A percentile compares a stretch with the other conserved stretches of the same genome.
phyloP scores from a whole-genome alignment of 2,113 vertebrate genomes.

The Aythya baeri region DNA sequence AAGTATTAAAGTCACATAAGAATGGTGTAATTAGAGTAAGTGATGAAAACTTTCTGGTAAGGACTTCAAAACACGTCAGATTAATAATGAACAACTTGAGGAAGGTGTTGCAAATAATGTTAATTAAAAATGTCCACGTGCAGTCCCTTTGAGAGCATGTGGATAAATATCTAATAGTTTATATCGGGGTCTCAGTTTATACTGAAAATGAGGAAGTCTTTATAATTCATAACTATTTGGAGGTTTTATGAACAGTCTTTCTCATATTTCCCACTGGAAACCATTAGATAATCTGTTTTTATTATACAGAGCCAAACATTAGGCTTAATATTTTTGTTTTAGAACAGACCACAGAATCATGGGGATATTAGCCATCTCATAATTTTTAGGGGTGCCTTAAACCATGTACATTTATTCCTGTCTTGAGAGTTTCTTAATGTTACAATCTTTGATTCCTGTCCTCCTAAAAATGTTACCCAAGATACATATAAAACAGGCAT shows the following conservation, averaged over 20 bases:
- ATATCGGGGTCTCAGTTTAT: slow-evolving; percentile 52
- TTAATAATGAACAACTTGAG: slow-evolving; percentile 26
- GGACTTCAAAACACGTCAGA: slow-evolving; percentile 41
- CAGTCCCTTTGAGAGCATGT: slow-evolving; percentile 16
- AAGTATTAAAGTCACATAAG: slow-evolving; percentile 28
- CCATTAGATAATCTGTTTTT: slow-evolving; percentile 80
- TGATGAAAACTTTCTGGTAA: slow-evolving; percentile 39
- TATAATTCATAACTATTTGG: slow-evolving; percentile 74
- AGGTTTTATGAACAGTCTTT: slow-evolving; percentile 71
- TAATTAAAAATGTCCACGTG: slow-evolving; percentile 58
- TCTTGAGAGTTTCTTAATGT: slow-evolving; percentile 71
- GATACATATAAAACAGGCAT: slow-evolving; percentile 77
- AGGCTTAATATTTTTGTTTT: slow-evolving; percentile 72
- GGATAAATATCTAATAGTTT: slow-evolving; percentile 54
- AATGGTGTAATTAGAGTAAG: slow-evolving; percentile 49
- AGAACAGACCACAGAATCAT: slow-evolving; percentile 70
- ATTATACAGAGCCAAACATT: slow-evolving; percentile 71
- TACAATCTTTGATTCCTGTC: slow-evolving; percentile 75
- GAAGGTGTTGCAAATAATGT: slow-evolving; percentile 56
- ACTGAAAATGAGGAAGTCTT: slow-evolving; percentile 66
- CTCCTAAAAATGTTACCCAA: slow-evolving; percentile 75
- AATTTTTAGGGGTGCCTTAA: slow-evolving; percentile 76
- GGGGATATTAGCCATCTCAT: slow-evolving; percentile 75
- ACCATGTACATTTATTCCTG: slow-evolving; percentile 57
- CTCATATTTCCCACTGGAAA: slow-evolving; percentile 77